Conservation (phyloP, 2,888 invertebrate species). For the Shargacucullia verbasci region DNA sequence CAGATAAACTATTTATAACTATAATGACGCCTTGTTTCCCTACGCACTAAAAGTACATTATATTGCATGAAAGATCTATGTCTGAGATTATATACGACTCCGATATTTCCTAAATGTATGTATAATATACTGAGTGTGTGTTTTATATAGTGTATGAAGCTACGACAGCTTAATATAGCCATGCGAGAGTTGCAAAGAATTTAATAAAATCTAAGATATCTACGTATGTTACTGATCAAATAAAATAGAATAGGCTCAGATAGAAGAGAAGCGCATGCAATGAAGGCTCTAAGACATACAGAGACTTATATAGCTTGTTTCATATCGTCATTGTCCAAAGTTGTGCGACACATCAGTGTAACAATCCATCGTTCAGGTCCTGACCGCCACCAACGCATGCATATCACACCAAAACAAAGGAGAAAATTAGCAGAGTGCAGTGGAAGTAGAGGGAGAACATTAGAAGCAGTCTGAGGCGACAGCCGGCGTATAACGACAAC, state of each 20-base stretch:
- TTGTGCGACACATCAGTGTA: slow-evolving; percentile 78
- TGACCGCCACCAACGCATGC: slow-evolving; percentile 84
- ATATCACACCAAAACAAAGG: slow-evolving; percentile 81
- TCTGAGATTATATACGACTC: slow-evolving; percentile 29
- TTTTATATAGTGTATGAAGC: slow-evolving; percentile 31
- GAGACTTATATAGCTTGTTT: slow-evolving; percentile 55
- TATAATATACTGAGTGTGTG: slow-evolving; percentile 35
- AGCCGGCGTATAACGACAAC: slow-evolving; percentile 21
- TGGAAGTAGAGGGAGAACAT: slow-evolving; percentile 42
- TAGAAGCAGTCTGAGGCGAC: slow-evolving; percentile 34
- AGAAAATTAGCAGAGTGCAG: slow-evolving; percentile 79
- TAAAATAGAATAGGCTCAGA: slow-evolving; percentile 31
- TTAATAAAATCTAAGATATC: slow-evolving; percentile 3
- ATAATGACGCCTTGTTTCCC: slow-evolving; percentile 50
- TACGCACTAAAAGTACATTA: slow-evolving; percentile 44
- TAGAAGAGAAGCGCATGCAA: slow-evolving; percentile 54
- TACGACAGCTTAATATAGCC: slow-evolving; percentile 15
- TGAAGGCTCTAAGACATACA: slow-evolving; percentile 52
- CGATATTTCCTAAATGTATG: slow-evolving; percentile 38
- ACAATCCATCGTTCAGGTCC: slow-evolving; percentile 87
- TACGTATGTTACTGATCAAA: slow-evolving; percentile 20
- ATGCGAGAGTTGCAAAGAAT: slow-evolving; percentile 33
- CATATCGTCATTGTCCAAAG: slow-evolving; percentile 55
- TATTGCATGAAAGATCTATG: slow-evolving; percentile 46
- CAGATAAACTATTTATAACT: slow-evolving; percentile 61